phyloP scores from a whole-genome alignment of 2,888 invertebrate species.

The Unio pictorum region DNA sequence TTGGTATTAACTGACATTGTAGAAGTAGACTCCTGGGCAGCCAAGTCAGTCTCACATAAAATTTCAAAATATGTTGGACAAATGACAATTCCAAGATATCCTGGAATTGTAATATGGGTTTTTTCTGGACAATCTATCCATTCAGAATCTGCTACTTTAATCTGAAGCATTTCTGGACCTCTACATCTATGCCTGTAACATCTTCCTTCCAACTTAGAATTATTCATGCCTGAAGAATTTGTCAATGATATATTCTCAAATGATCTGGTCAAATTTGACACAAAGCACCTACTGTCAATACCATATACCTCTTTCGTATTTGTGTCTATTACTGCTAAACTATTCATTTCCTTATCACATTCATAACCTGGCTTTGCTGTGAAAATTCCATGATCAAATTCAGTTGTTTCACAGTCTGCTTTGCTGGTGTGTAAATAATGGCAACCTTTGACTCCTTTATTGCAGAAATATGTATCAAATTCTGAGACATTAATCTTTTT shows the following conservation, averaged over 20 bases:
- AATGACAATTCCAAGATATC: slow-evolving; percentile 16
- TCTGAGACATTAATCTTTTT: slow-evolving; percentile 1
- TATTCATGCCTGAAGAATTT: too few relatives aligned
- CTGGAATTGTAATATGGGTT: slow-evolving; percentile 22
- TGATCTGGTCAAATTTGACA: too few relatives aligned
- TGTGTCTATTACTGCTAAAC: not conserved
- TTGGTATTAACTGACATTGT: too few relatives aligned
- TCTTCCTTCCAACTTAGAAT: slow-evolving; percentile 8
- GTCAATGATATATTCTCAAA: too few relatives aligned
- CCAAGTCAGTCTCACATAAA: slow-evolving; percentile 9
- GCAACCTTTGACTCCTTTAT: slow-evolving; percentile 37
- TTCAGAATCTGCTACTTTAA: slow-evolving; percentile 31
- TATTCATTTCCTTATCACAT: not conserved
- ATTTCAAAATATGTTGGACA: slow-evolving; percentile 20
- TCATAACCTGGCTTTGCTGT: slow-evolving; percentile 1
- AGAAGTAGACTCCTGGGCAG: too few relatives aligned
- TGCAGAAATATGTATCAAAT: slow-evolving; percentile 6
- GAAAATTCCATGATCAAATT: slow-evolving; percentile 5
- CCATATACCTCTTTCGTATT: too few relatives aligned
- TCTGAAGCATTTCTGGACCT: slow-evolving; percentile 13
- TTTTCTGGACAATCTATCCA: slow-evolving; percentile 39
- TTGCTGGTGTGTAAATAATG: slow-evolving; percentile 54
- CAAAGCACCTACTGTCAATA: too few relatives aligned
- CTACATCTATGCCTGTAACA: slow-evolving; percentile 24
- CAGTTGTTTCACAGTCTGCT: slow-evolving; percentile 38